phyloP scores from a whole-genome alignment of 2,888 invertebrate species.

The Brenthis hecate region DNA sequence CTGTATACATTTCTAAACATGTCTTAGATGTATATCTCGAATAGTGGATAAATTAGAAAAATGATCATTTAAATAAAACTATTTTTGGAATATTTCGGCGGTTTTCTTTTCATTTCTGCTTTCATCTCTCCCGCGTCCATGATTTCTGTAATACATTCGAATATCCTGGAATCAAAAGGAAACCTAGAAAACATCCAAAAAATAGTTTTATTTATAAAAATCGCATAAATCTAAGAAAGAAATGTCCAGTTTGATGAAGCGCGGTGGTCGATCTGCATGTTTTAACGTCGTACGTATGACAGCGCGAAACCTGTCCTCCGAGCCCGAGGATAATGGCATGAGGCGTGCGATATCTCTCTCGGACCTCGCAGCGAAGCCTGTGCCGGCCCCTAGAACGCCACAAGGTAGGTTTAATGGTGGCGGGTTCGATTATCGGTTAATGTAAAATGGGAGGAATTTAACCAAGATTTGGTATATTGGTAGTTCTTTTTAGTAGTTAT shows the following conservation, averaged over 20 bases:
- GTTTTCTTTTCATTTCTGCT: no score
- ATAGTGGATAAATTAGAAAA: no score
- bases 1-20: no score
- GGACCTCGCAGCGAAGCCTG: slow-evolving; percentile 86
- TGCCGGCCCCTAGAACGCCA: slow-evolving; percentile 84
- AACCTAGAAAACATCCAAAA: slow-evolving; percentile 7
- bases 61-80: no score
- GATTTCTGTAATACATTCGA: no score
- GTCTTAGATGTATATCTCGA: no score
- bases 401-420: slow-evolving; percentile 74
- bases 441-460: background rate
- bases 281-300: slow-evolving; percentile 36
- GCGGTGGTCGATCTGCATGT: slow-evolving; percentile 24
- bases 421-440: slow-evolving; percentile 25
- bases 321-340: slow-evolving; percentile 82
- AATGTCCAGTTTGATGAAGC: slow-evolving; percentile 8
- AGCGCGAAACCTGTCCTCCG: slow-evolving; percentile 67
- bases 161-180: no score
- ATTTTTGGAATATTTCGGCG: no score
- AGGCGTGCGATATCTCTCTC: slow-evolving; percentile 91
- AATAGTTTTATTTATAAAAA: background rate
- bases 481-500: background rate
- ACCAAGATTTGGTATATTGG: background rate
- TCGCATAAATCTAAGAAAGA: no score
- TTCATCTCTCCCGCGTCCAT: no score